Conservation (phyloP, 2,888 invertebrate species). For the Melikaiella ostensackeni region DNA sequence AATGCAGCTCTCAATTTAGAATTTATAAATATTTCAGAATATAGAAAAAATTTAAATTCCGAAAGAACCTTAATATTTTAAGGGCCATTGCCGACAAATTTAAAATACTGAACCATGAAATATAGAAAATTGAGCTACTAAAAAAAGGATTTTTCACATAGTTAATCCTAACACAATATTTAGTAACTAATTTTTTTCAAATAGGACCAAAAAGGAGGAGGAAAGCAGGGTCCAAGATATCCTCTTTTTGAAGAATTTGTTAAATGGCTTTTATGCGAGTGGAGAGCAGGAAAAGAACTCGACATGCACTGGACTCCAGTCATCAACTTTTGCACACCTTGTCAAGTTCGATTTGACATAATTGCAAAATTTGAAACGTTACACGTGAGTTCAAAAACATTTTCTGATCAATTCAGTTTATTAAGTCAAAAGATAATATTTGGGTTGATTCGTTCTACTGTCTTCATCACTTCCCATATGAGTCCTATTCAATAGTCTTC, state of each 20-base stretch:
- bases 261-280: slow-evolving; percentile 86
- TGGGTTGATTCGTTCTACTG: no score
- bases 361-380: slow-evolving; percentile 91
- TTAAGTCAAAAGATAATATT: background rate
- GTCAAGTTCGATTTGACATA: slow-evolving; percentile 89
- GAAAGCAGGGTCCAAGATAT: slow-evolving; percentile 79
- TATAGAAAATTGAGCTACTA: no score
- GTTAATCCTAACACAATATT: no score
- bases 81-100: no score
- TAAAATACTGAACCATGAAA: no score
- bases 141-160: no score
- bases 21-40: no score
- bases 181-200: background rate
- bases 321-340: slow-evolving; percentile 90
- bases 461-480: no score
- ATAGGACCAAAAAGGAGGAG: slow-evolving; percentile 70
- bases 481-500: no score
- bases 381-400: slow-evolving; percentile 78
- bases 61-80: no score
- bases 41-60: no score
- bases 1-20: background rate
- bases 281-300: slow-evolving; percentile 81
- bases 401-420: background rate
- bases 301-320: slow-evolving; percentile 95
- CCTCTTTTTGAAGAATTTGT: slow-evolving; percentile 91